Evolutionary conservation across 1,140 invertebrate genomes (phyloP).

Genomic region (Drosophila subobscura): DNA sequence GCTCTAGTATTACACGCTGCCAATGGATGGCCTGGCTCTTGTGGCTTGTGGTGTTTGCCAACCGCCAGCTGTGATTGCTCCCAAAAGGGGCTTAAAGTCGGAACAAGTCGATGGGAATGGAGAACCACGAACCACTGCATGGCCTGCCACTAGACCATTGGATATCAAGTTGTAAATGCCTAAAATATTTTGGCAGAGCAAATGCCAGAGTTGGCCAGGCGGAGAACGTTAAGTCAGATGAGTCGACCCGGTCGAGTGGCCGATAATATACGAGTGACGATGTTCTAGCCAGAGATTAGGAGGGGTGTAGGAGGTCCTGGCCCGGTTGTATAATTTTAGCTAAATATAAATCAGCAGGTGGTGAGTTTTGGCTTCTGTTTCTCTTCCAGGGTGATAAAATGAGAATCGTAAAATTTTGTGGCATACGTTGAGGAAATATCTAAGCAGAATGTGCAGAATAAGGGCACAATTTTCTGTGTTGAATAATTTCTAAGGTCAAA

Average conservation of each 20-base stretch:
- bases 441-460: background rate
- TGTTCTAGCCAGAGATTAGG: background rate
- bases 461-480: background rate
- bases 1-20: constrained; percentile 39
- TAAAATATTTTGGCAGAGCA: constrained; percentile 59
- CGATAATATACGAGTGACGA: constrained; percentile 19
- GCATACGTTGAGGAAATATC: constrained; percentile 1
- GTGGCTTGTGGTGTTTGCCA: constrained; percentile 38
- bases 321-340: constrained; percentile 57
- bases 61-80: constrained; percentile 55
- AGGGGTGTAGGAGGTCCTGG: constrained; percentile 1
- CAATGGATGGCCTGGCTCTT: constrained; percentile 23
- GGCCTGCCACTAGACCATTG: constrained; percentile 49
- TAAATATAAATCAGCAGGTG: constrained; percentile 76
- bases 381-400: constrained; percentile 9
- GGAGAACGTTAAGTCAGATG: constrained; percentile 3
- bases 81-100: constrained; percentile 36
- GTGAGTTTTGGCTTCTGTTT: constrained; percentile 47
- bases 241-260: constrained; percentile 3
- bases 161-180: constrained; percentile 70
- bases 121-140: constrained; percentile 3
- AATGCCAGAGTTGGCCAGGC: background rate
- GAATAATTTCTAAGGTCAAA: too few species aligned
- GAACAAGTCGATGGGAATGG: constrained; percentile 6
- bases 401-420: constrained; percentile 1